Evolutionary conservation across 1,140 invertebrate genomes (phyloP), one percentile per base, ranked within the genome.

Genomic region (Littorina saxatilis): DNA sequence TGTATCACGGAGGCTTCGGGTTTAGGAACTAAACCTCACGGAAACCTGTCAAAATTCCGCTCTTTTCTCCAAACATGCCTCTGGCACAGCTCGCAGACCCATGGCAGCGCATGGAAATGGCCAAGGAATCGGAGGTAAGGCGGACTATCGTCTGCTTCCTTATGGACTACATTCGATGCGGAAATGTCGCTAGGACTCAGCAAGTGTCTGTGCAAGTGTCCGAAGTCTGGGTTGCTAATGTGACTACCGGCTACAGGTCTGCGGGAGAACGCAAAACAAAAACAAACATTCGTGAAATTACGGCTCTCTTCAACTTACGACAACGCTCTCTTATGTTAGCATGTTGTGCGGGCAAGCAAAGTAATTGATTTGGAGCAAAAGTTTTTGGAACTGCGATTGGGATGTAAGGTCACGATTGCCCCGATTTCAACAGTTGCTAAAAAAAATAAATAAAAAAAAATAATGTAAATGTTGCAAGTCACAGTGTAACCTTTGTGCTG

Each of bases 101-200:
- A 85, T 92, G 91, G 91, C 87, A 86, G 77, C 89, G 87, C 72
- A 90, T 92, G 88, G 91, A 91, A 81, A 83, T 91, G 73, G 87
- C 88, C 37, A 85, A 90, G 61, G 88, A 91, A 72, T 82, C 85
- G 20, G 91, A 91, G 87, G 91, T 91, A 85, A 80, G 39, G 43
- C n/a, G 27, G 58, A 29, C 32, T 27, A 27, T 32, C 29, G 32
- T 29, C n/a, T 32, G 3, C 5, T 29, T 66, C 32, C 9, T 15
- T 9, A 43, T 68, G 5, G 7, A n/a, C 37, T 39, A 40, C 43
- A 1, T 73, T 32, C 40, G 23, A 23, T 29, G 39, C n/a, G 32
- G 2, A 43, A 70, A 47, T 27, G 27, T 4, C 15, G 20, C 29
- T 39, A n/a, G n/a, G n/a, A n/a, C n/a, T n/a, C n/a, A n/a, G n/a